Base-by-base conservation (phyloP, 2,113 vertebrate genomes). In the Hemibagrus wyckioides region DNA sequence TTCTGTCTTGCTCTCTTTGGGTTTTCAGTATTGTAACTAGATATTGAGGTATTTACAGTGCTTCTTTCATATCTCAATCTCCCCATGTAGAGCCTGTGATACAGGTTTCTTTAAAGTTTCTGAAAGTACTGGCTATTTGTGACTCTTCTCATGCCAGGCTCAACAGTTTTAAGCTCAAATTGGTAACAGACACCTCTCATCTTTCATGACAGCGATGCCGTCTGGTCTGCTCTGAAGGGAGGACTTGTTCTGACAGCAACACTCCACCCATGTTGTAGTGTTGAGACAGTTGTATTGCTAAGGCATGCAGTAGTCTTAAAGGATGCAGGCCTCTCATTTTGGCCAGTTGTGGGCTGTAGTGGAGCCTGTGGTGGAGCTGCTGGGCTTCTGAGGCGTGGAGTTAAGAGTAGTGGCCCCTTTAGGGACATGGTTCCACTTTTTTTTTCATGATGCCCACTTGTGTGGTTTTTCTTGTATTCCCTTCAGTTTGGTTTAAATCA, bases 221-320 rank as follows among this genome's bases (percentile, higher is more conserved):
- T 81, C 77, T 75, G 54, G 48, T 82, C 54, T 82, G 67, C 67
- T 61, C 69, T 39, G n/a, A 75, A n/a, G 83, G 63, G 61, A 85
- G 54, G 28, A 59, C 65, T 52, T n/a, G 50, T 82, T 85, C 73
- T 59, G 41, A 56, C 73, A 65, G 71, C 69, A 48, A 69, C 59
- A 83, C 80, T 69, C 80, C 89, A 90, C 86, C 84, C 89, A 80
- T 80, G 82, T 71, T 44, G 65, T 86, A 87, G 39, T 67, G 36
- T 44, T n/a, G 39, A 82, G 83, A 77, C 30, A 71, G 21, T 79
- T 63, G 83, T 71, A 84, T 44, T 84, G 59, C 76, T 80, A 54
- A 86, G 61, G 69, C 59, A 17, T 80, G 76, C 19, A 75, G 76
- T 67, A 73, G 76, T 81, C 39, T 65, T 52, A 67, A 21, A 84